Conservation (phyloP, 1,140 invertebrate species). For the Leptonema lineaticorne region DNA sequence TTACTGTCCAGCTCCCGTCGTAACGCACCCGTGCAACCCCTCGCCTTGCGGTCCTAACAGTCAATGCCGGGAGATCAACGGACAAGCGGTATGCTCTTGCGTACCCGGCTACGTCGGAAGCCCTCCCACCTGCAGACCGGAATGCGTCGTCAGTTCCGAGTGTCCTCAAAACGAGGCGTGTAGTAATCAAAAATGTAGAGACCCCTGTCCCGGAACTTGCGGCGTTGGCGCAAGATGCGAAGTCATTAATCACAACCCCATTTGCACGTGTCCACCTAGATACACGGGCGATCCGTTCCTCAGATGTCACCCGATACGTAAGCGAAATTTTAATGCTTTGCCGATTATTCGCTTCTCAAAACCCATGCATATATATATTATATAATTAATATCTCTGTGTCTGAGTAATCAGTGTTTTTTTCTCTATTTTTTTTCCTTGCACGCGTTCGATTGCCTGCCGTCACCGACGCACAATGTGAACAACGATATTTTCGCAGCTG, state of each 20-base stretch:
- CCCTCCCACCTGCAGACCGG: constrained; percentile 66
- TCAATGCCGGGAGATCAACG: constrained; percentile 59
- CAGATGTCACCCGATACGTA: too few species aligned
- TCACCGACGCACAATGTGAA: too few species aligned
- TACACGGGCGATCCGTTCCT: constrained; percentile 71
- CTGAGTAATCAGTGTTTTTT: too few species aligned
- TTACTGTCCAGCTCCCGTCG: too few species aligned
- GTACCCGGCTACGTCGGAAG: constrained; percentile 59
- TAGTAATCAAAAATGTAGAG: constrained; percentile 66
- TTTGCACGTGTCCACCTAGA: constrained; percentile 62
- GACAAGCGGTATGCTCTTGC: constrained; percentile 64
- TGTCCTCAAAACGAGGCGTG: constrained; percentile 64
- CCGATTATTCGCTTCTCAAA: too few species aligned
- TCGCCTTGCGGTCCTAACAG: constrained; percentile 69
- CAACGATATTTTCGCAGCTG: too few species aligned
- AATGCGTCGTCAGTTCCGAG: constrained; percentile 69
- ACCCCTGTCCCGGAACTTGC: constrained; percentile 71
- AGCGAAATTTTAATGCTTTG: too few species aligned
- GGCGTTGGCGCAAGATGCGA: constrained; percentile 61
- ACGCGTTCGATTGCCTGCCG: too few species aligned
- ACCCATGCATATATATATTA: too few species aligned
- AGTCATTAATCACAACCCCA: constrained; percentile 64
- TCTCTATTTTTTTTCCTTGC: too few species aligned
- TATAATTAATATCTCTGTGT: too few species aligned
- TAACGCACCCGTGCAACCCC: constrained; percentile 63